Evolutionary conservation across 2,797 vertebrate species (phyloP).

Genomic region (Delichon dasypus): DNA sequence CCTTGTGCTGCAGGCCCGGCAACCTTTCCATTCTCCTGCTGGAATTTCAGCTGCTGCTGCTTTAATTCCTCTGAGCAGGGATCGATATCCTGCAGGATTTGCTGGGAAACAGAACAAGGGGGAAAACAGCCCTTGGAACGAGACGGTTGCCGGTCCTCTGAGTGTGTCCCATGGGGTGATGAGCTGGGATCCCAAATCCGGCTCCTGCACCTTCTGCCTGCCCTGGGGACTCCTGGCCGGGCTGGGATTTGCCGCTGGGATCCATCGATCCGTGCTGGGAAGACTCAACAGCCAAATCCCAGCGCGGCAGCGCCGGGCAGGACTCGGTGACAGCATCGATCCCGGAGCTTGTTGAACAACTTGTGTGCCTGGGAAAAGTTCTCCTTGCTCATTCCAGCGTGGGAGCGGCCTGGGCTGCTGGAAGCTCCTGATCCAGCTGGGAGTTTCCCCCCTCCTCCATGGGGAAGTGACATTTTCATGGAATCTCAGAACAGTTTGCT

Average conservation of each 20-base stretch:
- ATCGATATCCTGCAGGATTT: not conserved
- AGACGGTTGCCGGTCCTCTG: not conserved
- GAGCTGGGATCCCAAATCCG: not conserved
- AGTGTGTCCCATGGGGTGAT: rapidly evolving
- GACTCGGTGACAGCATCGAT: not conserved
- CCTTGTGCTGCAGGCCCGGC: not conserved
- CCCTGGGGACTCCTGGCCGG: not conserved
- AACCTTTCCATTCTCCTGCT: rapidly evolving
- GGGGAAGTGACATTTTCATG: not conserved
- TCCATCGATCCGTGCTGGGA: rapidly evolving
- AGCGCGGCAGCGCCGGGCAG: rapidly evolving
- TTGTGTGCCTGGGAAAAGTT: not conserved
- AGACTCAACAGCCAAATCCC: not conserved
- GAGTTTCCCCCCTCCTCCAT: rapidly evolving
- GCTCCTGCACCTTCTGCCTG: not conserved
- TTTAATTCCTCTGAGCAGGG: not conserved
- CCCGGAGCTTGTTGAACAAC: not conserved
- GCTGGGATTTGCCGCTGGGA: not conserved
- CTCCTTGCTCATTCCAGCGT: rapidly evolving
- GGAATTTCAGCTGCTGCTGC: not conserved
- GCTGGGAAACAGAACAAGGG: not conserved
- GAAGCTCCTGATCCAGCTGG: not conserved
- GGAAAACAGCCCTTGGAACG: not conserved
- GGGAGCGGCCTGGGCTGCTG: rapidly evolving
- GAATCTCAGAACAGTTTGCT: not conserved